These are phyloP conservation scores for Prionailurus bengalensis DNA, from an alignment of 2,113 vertebrate genomes.

Conservation along the genomic window DNA sequence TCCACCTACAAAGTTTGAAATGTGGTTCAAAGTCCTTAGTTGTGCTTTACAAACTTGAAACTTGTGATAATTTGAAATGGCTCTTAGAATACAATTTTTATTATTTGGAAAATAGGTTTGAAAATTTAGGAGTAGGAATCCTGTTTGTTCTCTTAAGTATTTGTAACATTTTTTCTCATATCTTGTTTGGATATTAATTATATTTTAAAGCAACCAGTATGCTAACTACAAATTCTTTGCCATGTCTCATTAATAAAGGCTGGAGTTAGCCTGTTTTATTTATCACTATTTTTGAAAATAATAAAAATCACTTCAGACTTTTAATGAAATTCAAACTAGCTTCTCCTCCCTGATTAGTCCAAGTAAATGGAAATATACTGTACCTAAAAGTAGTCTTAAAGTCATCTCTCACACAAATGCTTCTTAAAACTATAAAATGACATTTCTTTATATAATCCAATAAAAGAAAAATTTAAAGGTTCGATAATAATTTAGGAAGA, in stretches of 20 bases:
- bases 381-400: slow-evolving; percentile 19
- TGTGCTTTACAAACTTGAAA: slow-evolving; percentile 16
- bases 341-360: background rate
- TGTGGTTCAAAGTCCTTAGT: background rate
- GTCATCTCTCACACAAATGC: background rate
- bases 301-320: slow-evolving; percentile 51
- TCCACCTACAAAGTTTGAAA: slow-evolving; percentile 42
- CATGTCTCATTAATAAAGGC: background rate
- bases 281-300: background rate
- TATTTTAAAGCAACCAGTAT: slow-evolving; percentile 44
- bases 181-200: slow-evolving; percentile 12
- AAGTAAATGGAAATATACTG: slow-evolving; percentile 2
- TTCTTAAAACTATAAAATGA: slow-evolving; percentile 11
- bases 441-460: background rate
- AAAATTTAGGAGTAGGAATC: slow-evolving; percentile 54
- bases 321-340: slow-evolving; percentile 30
- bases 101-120: background rate
- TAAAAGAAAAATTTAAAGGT: slow-evolving; percentile 9
- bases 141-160: background rate
- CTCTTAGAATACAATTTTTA: slow-evolving; percentile 55
- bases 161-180: background rate
- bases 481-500: background rate
- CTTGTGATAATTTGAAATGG: slow-evolving; percentile 15
- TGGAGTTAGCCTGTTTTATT: background rate
- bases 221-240: slow-evolving; percentile 5